phyloP scores from a whole-genome alignment of 2,888 invertebrate species.

The Zelleria hepariella region DNA sequence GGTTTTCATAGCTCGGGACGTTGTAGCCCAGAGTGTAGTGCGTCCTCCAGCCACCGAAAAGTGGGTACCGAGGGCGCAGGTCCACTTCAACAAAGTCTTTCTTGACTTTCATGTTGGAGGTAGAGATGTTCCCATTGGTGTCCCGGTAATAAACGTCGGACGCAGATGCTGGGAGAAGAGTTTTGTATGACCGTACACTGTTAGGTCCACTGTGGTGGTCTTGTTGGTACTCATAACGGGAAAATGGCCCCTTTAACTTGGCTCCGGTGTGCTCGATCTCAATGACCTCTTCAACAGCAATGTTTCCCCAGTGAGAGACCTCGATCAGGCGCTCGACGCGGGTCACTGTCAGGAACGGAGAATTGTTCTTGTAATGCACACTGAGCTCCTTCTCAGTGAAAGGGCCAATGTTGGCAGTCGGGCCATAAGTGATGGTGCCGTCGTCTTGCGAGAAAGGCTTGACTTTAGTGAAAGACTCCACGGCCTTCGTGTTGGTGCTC shows the following conservation, averaged over 20 bases:
- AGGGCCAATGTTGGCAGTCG: slow-evolving; percentile 81
- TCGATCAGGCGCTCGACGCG: slow-evolving; percentile 90
- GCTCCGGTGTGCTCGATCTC: slow-evolving; percentile 96
- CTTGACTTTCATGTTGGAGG: slow-evolving; percentile 89
- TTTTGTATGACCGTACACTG: slow-evolving; percentile 93
- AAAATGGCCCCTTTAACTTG: slow-evolving; percentile 92
- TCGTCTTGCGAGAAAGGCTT: slow-evolving; percentile 87
- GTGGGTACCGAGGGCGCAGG: slow-evolving; percentile 95
- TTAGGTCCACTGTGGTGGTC: slow-evolving; percentile 90
- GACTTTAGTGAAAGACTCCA: slow-evolving; percentile 86
- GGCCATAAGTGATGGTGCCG: slow-evolving; percentile 88
- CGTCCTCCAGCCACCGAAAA: slow-evolving; percentile 99
- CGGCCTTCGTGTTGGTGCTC: slow-evolving; percentile 79
- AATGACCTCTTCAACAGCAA: slow-evolving; percentile 95
- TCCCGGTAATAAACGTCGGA: slow-evolving; percentile 96
- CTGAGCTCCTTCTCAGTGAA: slow-evolving; percentile 75
- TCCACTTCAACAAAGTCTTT: slow-evolving; percentile 96
- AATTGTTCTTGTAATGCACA: slow-evolving; percentile 96
- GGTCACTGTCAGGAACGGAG: slow-evolving; percentile 95
- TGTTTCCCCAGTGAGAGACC: slow-evolving; percentile 99
- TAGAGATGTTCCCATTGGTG: slow-evolving; percentile 99
- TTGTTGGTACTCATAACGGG: slow-evolving; percentile 97
- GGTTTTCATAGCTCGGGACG: slow-evolving; percentile 96
- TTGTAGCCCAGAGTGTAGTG: slow-evolving; percentile 97
- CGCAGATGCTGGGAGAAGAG: slow-evolving; percentile 87